Evolutionary conservation across 2,113 vertebrate genomes (phyloP).

Genomic region (Clarias gariepinus): DNA sequence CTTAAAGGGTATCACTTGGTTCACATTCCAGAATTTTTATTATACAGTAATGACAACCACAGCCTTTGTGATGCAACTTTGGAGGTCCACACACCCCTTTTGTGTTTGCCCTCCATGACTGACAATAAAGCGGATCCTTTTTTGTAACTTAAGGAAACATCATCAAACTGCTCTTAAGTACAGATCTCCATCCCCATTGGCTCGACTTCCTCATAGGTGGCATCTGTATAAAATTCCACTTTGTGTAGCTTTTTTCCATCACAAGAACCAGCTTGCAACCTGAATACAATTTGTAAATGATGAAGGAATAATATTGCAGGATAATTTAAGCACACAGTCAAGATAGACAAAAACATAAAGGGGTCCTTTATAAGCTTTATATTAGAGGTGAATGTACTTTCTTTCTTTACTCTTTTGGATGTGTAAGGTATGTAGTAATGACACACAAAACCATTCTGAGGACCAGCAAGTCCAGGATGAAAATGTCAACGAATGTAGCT

Average conservation of each 20-base stretch:
- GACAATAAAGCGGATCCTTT: constrained; percentile 61
- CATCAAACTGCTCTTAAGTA: constrained; percentile 68
- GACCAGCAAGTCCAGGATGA: constrained; percentile 57
- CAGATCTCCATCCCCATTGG: constrained; percentile 60
- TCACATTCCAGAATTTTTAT: constrained; percentile 39
- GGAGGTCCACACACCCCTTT: constrained; percentile 57
- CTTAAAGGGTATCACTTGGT: constrained; percentile 20
- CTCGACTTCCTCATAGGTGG: constrained; percentile 71
- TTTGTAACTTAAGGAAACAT: constrained; percentile 65
- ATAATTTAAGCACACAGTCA: constrained; percentile 62
- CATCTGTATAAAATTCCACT: constrained; percentile 68
- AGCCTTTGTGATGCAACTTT: constrained; percentile 50
- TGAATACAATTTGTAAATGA: constrained; percentile 65
- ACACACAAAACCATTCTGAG: constrained; percentile 57
- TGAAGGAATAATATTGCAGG: constrained; percentile 59
- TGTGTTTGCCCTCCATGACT: constrained; percentile 54
- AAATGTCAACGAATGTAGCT: constrained; percentile 55
- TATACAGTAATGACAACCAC: constrained; percentile 48
- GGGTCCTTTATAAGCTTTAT: constrained; percentile 57
- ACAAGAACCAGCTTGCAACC: constrained; percentile 69
- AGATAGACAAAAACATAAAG: constrained; percentile 59
- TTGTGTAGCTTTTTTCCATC: constrained; percentile 55
- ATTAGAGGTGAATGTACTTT: constrained; percentile 57
- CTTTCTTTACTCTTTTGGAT: constrained; percentile 58
- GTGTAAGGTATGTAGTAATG: constrained; percentile 70